phyloP scores from a whole-genome alignment of 2,888 invertebrate species.

The Sarcophaga rosellei region DNA sequence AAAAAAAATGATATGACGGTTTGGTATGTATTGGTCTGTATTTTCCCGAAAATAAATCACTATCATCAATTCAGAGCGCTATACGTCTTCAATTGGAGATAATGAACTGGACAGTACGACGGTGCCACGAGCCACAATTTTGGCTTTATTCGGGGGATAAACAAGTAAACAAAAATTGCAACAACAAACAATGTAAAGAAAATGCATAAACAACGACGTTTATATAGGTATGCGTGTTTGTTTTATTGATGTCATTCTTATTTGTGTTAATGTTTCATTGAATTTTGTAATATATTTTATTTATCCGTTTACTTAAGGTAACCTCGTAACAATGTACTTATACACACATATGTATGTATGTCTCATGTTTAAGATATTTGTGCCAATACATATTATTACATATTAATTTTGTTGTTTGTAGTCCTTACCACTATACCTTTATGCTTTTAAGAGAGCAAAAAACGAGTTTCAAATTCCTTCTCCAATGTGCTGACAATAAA shows the following conservation, averaged over 20 bases:
- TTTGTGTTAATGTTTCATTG: background rate
- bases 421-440: background rate
- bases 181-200: too few relatives aligned
- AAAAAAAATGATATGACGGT: too few relatives aligned
- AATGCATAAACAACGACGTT: too few relatives aligned
- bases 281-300: background rate
- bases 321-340: background rate
- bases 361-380: constrained; percentile 43
- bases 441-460: background rate
- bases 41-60: too few relatives aligned
- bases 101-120: too few relatives aligned
- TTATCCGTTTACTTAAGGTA: constrained; percentile 1
- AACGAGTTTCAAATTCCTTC: constrained; percentile 27
- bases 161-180: too few relatives aligned
- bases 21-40: too few relatives aligned
- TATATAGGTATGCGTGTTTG: background rate
- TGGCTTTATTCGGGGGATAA: too few relatives aligned
- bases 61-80: too few relatives aligned
- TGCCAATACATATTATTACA: constrained; percentile 53
- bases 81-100: too few relatives aligned
- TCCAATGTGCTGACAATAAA: too few relatives aligned
- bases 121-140: too few relatives aligned
- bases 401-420: constrained; percentile 2
- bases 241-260: background rate
- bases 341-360: background rate